These are phyloP conservation scores for Callimorpha dominula DNA, from an alignment of 2,888 invertebrate genomes.

Conservation along the genomic window DNA sequence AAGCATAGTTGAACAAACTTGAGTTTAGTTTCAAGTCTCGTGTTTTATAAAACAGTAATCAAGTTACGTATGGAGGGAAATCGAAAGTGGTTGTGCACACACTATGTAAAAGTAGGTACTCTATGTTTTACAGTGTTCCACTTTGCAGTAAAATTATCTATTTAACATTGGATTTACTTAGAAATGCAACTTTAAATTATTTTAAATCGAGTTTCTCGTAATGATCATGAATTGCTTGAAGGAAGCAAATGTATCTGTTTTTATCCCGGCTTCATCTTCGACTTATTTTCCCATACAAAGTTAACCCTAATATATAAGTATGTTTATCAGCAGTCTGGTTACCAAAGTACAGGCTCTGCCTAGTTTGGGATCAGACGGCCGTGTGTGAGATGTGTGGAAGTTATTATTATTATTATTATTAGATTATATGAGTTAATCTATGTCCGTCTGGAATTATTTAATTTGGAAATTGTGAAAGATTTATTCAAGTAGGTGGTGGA, in stretches of 20 bases:
- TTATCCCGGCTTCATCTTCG: no score
- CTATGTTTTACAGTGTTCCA: background rate
- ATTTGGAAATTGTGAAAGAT: no score
- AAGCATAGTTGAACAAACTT: conserved; percentile 30
- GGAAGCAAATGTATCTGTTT: background rate
- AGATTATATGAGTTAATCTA: no score
- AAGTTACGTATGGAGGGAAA: conserved; percentile 11
- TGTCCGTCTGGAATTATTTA: no score
- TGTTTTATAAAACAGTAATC: conserved; percentile 20
- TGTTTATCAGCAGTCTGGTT: no score
- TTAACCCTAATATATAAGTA: no score
- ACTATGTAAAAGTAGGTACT: background rate
- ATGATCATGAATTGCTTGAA: background rate
- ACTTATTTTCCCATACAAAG: no score
- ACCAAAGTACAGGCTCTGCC: no score
- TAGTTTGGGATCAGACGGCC: no score
- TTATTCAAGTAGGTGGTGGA: no score
- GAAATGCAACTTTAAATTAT: background rate
- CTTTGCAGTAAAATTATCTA: background rate
- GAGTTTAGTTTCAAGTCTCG: conserved; percentile 4
- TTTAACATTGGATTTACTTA: background rate
- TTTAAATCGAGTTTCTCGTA: background rate
- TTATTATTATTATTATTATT: no score
- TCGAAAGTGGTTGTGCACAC: conserved; percentile 9
- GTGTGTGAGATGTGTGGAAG: no score